These are phyloP conservation scores for Isoperla grammatica DNA, from an alignment of 2,888 invertebrate species.

Conservation along the genomic window DNA sequence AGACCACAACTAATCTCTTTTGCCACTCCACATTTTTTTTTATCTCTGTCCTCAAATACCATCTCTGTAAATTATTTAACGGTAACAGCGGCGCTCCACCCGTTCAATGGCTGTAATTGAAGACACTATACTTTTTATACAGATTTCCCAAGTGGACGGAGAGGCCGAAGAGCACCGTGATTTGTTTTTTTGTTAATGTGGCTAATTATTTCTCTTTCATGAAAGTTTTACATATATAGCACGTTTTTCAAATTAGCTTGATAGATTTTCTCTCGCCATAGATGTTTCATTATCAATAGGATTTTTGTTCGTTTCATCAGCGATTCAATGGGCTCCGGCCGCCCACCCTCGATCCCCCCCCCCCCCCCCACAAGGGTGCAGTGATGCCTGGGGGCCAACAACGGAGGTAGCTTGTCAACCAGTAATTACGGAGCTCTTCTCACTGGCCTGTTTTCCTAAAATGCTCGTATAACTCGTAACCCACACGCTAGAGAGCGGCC, in stretches of 20 bases:
- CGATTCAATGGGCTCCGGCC: no score
- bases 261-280: background rate
- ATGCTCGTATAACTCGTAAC: background rate
- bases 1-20: conserved; percentile 16
- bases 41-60: background rate
- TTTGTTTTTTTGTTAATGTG: background rate
- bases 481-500: background rate
- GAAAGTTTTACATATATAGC: no score
- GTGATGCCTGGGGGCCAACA: background rate
- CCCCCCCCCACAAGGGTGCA: no score
- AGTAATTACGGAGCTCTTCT: conserved; percentile 9
- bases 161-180: background rate
- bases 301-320: no score
- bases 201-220: conserved; percentile 10
- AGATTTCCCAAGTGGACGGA: no score
- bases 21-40: conserved; percentile 5
- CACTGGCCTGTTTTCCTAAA: background rate
- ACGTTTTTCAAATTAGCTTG: conserved; percentile 2
- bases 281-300: conserved; percentile 3
- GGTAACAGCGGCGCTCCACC: background rate
- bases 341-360: no score
- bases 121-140: no score
- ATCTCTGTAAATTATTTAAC: conserved; percentile 4
- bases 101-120: no score
- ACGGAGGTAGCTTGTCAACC: background rate